Conservation (phyloP, 2,888 invertebrate genomes). For the Drosophila koepferae region DNA sequence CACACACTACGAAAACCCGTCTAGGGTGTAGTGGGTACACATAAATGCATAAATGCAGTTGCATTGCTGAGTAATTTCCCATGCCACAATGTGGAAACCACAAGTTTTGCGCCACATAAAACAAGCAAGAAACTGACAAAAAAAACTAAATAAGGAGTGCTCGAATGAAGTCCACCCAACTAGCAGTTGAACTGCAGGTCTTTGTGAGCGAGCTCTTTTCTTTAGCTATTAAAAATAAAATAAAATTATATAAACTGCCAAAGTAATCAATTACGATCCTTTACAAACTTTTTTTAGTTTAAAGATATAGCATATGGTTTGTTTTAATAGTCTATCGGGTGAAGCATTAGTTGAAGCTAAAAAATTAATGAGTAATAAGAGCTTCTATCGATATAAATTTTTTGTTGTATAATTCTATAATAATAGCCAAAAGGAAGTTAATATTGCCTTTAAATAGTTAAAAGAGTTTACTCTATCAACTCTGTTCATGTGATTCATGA, state of each 20-base stretch:
- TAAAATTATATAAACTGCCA: background rate
- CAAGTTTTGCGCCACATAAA: conserved; percentile 64
- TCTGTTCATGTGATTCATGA: background rate
- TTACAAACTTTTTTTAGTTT: background rate
- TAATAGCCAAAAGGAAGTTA: no score
- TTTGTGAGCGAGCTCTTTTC: background rate
- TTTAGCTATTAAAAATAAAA: background rate
- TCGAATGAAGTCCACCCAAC: background rate
- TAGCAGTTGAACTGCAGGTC: background rate
- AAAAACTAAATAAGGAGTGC: conserved; percentile 1
- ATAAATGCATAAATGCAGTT: conserved; percentile 31
- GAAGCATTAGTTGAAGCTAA: background rate
- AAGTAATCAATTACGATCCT: background rate
- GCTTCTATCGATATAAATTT: no score
- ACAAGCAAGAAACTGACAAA: conserved; percentile 21
- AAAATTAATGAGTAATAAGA: no score
- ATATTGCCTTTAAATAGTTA: no score
- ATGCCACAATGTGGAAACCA: conserved; percentile 57
- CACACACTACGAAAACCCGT: conserved; percentile 11
- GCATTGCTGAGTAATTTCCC: conserved; percentile 57
- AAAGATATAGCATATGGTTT: background rate
- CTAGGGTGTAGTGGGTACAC: conserved; percentile 24
- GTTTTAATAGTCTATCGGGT: no score
- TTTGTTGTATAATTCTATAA: no score
- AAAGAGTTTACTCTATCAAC: background rate